Percentiles rank a stretch among this genome's conserved stretches.
phyloP scores from a whole-genome alignment of 2,113 vertebrate genomes.

The Cromileptes altivelis region DNA sequence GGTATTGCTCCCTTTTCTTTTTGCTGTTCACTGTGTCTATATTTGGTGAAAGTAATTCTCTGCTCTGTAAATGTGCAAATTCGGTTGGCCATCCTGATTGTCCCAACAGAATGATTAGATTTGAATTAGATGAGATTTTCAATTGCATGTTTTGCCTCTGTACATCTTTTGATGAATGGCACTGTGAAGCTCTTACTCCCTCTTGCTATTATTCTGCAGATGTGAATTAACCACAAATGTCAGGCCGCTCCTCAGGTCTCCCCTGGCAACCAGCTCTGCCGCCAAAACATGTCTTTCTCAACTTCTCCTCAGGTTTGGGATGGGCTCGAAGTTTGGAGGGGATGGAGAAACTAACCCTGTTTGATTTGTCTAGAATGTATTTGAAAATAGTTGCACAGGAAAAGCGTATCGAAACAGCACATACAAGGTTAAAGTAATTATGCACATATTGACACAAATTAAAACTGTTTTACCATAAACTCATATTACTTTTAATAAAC shows the following conservation, averaged over 20 bases:
- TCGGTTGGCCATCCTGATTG: background rate
- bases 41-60: constrained; percentile 1
- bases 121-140: constrained; percentile 11
- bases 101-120: background rate
- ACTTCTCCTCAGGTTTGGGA: constrained; percentile 8
- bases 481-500: constrained; percentile 31
- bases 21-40: background rate
- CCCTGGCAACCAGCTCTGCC: constrained; percentile 22
- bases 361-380: background rate
- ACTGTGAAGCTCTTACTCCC: background rate
- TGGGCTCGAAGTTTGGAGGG: constrained; percentile 2
- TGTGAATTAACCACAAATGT: constrained; percentile 48
- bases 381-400: background rate
- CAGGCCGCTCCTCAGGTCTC: constrained; percentile 40
- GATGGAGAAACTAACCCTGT: background rate
- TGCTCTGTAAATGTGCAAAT: background rate
- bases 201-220: constrained; percentile 34
- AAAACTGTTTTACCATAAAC: constrained; percentile 2
- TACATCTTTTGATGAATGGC: constrained; percentile 13
- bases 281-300: constrained; percentile 25
- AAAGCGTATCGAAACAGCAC: background rate
- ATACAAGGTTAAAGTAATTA: background rate
- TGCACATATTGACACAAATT: constrained; percentile 12
- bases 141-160: background rate
- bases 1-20: background rate